These are phyloP conservation scores for Eupristina koningsbergeri DNA, from an alignment of 1,140 invertebrate genomes.

Conservation along the genomic window DNA sequence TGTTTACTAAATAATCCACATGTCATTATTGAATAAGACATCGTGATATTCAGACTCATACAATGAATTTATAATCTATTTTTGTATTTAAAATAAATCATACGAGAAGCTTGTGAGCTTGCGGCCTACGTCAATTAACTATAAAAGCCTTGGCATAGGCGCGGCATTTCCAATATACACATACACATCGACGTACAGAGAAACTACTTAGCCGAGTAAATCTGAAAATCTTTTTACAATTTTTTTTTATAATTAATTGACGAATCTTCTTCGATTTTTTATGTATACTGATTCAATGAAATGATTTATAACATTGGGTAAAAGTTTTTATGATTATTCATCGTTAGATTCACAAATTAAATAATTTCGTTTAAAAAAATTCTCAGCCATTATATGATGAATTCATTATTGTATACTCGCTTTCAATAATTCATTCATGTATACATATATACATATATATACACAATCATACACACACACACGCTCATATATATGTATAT, in stretches of 20 bases:
- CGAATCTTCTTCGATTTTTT: neutral
- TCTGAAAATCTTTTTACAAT: constrained; percentile 7
- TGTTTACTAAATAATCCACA: neutral
- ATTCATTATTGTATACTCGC: too few species aligned
- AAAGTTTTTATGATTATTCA: too few species aligned
- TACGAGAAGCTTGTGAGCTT: neutral
- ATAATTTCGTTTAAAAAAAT: too few species aligned
- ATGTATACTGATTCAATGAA: neutral
- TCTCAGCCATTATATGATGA: too few species aligned
- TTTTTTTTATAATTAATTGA: neutral
- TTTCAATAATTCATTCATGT: too few species aligned
- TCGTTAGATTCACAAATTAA: too few species aligned
- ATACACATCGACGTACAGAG: neutral
- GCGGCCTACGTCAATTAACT: neutral
- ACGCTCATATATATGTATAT: too few species aligned
- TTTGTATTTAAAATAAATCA: neutral
- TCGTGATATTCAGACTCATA: too few species aligned
- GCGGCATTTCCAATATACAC: neutral
- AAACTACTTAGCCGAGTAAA: neutral
- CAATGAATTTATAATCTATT: too few species aligned
- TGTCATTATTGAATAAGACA: too few species aligned
- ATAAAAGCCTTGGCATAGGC: neutral
- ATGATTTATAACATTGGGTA: neutral
- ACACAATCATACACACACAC: too few species aligned
- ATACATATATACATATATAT: too few species aligned